Evolutionary conservation across 2,113 vertebrate species (phyloP), one percentile per base, ranked within the genome.

Genomic region (Spilogale gracilis): DNA sequence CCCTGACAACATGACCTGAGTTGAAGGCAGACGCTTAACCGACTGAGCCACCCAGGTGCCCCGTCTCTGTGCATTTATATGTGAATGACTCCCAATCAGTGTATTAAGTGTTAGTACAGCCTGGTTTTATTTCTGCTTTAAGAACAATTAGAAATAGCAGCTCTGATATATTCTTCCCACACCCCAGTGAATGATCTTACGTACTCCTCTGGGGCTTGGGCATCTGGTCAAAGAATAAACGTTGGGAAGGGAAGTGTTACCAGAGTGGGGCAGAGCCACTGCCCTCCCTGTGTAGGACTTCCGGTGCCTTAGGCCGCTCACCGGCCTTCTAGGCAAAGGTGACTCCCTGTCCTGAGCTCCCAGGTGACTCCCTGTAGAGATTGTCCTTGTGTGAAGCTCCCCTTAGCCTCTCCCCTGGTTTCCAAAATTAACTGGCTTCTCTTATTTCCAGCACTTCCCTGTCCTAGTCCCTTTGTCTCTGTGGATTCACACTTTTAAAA

Each of bases 211-310:
- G 38, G 27, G 92, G 23, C 38, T 17, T 80, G 14, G 45, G 56
- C 27, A 14, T 67, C 20, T 45, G 18, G 12, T 32, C 17, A 11
- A n/a, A 25, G 43, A 16, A n/a, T 0, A 14, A 18, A 9, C 23
- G 4, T 21, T 30, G 85, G 54, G n/a, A 56, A 79, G 54, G 23
- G 17, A 43, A n/a, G 9, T 1, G 13, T 58, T 32, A 30, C 27
- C 17, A 11, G 69, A 14, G 65, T 4, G 8, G 43, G 56, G 18
- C 5, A 21, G 5, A 43, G 58, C 84, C 48, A 17, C 52, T 6
- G 21, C 20, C 0, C 1, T 12, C 21, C 38, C 78, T 67, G 0
- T 20, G 21, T 6, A 3, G 32, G 32, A 45, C 16, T 7, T 45
- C 14, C 4, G 0, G 27, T 17, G 32, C 52, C 52, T 88, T 9